Conservation (phyloP, 2,113 vertebrate genomes). For the Dasypus novemcinctus region DNA sequence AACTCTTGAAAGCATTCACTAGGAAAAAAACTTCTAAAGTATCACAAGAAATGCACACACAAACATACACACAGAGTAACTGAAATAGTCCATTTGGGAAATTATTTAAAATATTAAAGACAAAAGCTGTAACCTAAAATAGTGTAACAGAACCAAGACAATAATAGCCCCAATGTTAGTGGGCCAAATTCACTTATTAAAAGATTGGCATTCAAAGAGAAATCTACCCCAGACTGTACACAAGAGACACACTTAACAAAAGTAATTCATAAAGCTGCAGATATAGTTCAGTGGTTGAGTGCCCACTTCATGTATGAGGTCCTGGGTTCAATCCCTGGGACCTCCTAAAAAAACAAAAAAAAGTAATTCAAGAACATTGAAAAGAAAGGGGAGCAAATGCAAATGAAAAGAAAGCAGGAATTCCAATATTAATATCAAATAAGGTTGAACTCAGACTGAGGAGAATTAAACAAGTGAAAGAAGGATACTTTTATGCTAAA, state of each 20-base stretch:
- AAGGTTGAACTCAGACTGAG: neutral
- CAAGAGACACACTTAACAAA: neutral
- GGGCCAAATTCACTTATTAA: neutral
- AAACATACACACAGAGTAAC: neutral
- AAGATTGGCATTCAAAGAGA: neutral
- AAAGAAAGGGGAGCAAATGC: neutral
- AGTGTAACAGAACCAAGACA: neutral
- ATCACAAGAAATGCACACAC: neutral
- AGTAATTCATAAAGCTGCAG: neutral
- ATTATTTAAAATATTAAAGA: neutral
- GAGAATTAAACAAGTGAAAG: neutral
- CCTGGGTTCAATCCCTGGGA: no score
- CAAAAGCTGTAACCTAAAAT: neutral
- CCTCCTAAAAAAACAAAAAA: neutral
- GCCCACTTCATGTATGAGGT: no score
- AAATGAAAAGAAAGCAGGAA: neutral
- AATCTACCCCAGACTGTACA: neutral
- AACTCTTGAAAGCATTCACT: neutral
- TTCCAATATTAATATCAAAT: neutral
- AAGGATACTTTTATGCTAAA: neutral
- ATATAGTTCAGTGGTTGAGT: no score
- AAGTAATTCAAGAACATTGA: neutral
- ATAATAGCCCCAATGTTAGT: neutral
- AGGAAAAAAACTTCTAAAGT: neutral
- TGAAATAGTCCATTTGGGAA: neutral